A percentile compares a stretch with the other conserved stretches of the same genome.
phyloP scores from a whole-genome alignment of 1,140 invertebrate genomes.

The Heliconius nattereri region DNA sequence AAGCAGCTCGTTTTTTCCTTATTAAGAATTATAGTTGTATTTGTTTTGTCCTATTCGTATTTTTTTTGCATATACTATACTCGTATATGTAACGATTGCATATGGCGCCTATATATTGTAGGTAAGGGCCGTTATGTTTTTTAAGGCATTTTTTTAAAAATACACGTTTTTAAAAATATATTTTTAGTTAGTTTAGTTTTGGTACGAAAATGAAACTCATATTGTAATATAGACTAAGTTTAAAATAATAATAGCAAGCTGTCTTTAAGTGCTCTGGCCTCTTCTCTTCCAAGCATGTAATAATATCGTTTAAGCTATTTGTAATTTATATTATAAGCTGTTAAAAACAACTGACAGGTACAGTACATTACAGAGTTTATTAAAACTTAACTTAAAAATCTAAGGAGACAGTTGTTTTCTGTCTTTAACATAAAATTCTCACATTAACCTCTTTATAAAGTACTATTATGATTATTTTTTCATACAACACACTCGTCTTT shows the following conservation, averaged over 20 bases:
- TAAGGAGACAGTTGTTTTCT: too few relatives aligned
- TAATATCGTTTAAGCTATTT: not conserved
- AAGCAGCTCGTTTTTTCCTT: too few relatives aligned
- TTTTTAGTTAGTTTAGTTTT: too few relatives aligned
- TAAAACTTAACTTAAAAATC: not conserved
- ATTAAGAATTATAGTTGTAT: too few relatives aligned
- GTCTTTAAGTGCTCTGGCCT: not conserved
- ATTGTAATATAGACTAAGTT: not conserved
- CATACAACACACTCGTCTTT: too few relatives aligned
- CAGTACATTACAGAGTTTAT: not conserved
- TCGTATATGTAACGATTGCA: not conserved
- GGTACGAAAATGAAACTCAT: not conserved
- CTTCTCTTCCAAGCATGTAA: not conserved
- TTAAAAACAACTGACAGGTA: not conserved
- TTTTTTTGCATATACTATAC: too few relatives aligned
- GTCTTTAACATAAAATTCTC: not conserved
- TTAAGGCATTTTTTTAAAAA: not conserved
- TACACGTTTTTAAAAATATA: not conserved
- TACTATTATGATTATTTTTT: too few relatives aligned
- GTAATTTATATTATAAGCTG: slow-evolving; percentile 1
- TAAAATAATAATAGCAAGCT: not conserved
- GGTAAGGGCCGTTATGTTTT: slow-evolving; percentile 40
- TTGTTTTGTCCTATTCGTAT: too few relatives aligned
- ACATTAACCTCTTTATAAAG: too few relatives aligned
- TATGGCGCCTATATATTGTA: slow-evolving; percentile 34